Conservation (phyloP, 1,140 invertebrate genomes). For the Tribolium castaneum region DNA sequence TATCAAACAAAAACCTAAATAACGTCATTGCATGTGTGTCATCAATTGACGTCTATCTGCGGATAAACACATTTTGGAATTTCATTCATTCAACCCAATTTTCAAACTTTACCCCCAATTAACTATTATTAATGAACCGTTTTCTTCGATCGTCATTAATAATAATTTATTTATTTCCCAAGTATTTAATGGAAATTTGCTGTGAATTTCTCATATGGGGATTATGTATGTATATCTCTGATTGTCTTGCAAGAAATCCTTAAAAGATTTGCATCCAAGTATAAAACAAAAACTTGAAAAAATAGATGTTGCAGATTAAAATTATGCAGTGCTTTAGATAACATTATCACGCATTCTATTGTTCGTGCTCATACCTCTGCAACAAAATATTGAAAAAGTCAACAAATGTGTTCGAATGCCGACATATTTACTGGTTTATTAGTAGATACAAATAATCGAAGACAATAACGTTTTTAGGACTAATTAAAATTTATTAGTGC, state of each 20-base stretch:
- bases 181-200: background rate
- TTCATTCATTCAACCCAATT: background rate
- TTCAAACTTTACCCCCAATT: background rate
- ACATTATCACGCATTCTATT: background rate
- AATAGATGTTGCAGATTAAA: background rate
- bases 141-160: background rate
- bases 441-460: background rate
- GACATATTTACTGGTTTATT: background rate
- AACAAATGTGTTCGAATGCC: no score
- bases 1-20: constrained; percentile 33
- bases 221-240: no score
- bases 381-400: background rate
- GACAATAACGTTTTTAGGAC: background rate
- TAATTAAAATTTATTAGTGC: background rate
- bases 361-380: background rate
- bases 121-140: background rate
- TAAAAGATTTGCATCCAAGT: background rate
- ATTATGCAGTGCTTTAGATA: background rate
- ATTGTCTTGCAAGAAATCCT: no score
- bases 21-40: constrained; percentile 19
- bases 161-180: background rate
- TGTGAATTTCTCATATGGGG: background rate
- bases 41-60: constrained; percentile 20
- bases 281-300: background rate
- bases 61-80: background rate